Evolutionary conservation across 2,888 invertebrate species (phyloP), one percentile per base, ranked within the genome.

Genomic region (Apoderus coryli): DNA sequence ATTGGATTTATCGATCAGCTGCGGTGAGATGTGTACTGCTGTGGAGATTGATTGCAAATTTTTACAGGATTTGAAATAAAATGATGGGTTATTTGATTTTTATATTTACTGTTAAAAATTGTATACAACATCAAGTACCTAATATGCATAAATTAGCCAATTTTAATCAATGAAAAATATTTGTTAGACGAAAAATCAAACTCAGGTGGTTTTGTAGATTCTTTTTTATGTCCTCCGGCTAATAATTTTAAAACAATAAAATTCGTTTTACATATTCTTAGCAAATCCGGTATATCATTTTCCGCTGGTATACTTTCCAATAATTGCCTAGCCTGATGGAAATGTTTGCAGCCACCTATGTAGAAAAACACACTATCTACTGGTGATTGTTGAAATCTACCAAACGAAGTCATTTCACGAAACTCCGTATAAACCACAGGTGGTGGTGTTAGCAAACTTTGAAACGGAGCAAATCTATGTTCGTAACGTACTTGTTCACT

Each of bases 181-280:
- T 76, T 76, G 60, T 90, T 89, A 46, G 72, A 70, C 23, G 80
- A 74, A 56, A 93, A 93, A 53, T 90, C 90, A 56, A 93, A 93
- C 44, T 86, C 80, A 1, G 90, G 88, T 6, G 85, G 80, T 11
- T 72, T 72, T 35, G 71, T 73, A 0, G 84, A 79, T 38, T 88
- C 88, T 47, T 79, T 76, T 56, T 85, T 88, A 57, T 93, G 92
- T 5, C 93, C 95, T 37, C 85, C 86, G 1, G 86, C 82, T 39
- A 95, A 60, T 35, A 96, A 63, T 59, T 90, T 92, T 59, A 92
- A 68, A 9, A 95, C 93, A 43, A 96, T 80, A 54, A 88, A 90
- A 65, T 96, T 96, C 0, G 88, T 90, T 67, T 95, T 95, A 22
- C 85, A 78, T 41, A 95, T 80, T 60, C 84, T 86, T 28, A 92